Evolutionary conservation across 2,888 invertebrate genomes (phyloP).

Genomic region (Phortica magna): DNA sequence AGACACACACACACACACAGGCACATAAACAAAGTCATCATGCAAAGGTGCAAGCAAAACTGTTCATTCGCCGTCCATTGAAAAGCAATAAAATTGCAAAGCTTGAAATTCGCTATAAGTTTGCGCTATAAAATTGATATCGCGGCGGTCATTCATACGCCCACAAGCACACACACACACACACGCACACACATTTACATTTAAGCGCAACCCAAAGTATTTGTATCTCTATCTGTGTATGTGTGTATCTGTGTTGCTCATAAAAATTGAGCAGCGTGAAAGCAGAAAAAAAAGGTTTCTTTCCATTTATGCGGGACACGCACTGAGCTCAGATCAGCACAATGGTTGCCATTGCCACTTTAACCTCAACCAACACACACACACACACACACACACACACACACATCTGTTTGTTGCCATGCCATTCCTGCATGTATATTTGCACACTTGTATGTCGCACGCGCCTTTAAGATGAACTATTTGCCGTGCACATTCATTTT

Average conservation of each 20-base stretch:
- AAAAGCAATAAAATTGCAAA: conserved; percentile 44
- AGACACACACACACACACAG: too few species aligned
- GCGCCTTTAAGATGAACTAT: too few species aligned
- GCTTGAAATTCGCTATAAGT: conserved; percentile 28
- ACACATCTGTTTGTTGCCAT: too few species aligned
- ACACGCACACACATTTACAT: neutral
- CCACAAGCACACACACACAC: neutral
- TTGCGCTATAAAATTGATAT: conserved; percentile 19
- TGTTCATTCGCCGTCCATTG: conserved; percentile 32
- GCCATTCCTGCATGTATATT: too few species aligned
- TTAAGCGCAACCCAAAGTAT: too few species aligned
- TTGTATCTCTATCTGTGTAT: too few species aligned
- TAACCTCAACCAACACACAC: too few species aligned
- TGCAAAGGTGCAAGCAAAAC: neutral
- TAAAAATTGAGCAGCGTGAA: conserved; percentile 8
- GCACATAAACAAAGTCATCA: neutral
- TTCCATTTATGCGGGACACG: neutral
- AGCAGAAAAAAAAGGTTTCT: neutral
- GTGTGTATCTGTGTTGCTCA: conserved; percentile 7
- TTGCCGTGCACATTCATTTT: too few species aligned
- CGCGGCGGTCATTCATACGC: neutral
- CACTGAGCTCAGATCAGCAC: neutral
- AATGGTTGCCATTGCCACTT: neutral
- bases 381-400: too few species aligned
- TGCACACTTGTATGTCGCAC: too few species aligned